phyloP scores from a whole-genome alignment of 2,888 invertebrate species.

The Odontothrips loti region DNA sequence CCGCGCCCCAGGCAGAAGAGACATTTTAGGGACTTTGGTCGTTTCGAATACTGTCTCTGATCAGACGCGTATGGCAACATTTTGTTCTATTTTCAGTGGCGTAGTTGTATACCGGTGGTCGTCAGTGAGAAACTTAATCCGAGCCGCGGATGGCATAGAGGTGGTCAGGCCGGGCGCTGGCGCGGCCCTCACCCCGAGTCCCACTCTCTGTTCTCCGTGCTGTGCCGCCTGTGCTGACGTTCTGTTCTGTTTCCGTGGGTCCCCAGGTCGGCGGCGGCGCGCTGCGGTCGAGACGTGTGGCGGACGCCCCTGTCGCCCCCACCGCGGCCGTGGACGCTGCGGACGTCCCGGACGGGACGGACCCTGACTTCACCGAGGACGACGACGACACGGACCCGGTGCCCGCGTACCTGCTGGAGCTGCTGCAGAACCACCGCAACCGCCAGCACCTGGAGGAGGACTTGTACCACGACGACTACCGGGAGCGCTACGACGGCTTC shows the following conservation, averaged over 20 bases:
- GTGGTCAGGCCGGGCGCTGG: no score
- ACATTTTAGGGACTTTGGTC: no score
- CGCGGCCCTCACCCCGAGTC: no score
- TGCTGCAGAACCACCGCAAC: slow-evolving; percentile 12
- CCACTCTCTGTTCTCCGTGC: no score
- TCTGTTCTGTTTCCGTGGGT: not conserved
- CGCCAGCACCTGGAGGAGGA: slow-evolving; percentile 15
- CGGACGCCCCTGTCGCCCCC: not conserved
- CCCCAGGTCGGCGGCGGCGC: not conserved
- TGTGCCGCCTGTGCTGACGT: no score
- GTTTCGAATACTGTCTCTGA: no score
- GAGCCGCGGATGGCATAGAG: no score
- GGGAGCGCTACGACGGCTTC: slow-evolving; percentile 21
- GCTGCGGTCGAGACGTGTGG: not conserved
- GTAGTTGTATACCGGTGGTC: no score
- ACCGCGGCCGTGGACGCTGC: not conserved
- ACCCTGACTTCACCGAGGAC: not conserved
- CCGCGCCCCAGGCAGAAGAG: no score
- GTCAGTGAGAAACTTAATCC: no score
- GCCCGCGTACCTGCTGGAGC: slow-evolving; percentile 15
- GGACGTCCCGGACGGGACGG: not conserved
- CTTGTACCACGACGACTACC: slow-evolving; percentile 22
- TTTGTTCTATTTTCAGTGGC: no score
- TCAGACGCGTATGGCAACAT: no score
- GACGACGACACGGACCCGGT: not conserved